phyloP scores from a whole-genome alignment of 2,888 invertebrate genomes.

The Eristalis tenax region DNA sequence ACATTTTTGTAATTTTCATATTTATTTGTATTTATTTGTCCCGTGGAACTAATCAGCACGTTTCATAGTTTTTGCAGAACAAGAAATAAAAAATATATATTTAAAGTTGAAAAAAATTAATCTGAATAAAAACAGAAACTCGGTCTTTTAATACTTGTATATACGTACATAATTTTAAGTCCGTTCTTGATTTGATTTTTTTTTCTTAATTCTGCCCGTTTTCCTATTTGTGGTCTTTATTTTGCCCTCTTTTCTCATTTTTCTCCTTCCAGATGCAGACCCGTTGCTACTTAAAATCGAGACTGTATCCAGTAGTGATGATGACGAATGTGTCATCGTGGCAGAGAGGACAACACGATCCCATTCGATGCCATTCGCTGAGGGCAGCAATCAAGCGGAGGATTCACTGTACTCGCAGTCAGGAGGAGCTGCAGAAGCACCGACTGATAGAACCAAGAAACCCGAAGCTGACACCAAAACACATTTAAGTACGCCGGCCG shows the following conservation, averaged over 20 bases:
- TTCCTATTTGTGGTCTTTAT: constrained; percentile 21
- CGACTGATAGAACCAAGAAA: constrained; percentile 20
- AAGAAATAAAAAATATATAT: constrained; percentile 30
- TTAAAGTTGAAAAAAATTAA: constrained; percentile 44
- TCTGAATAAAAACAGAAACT: constrained; percentile 3
- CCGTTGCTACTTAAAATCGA: background rate
- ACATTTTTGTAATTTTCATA: background rate
- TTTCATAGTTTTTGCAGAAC: constrained; percentile 4
- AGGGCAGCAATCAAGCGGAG: constrained; percentile 3
- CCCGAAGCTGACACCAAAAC: constrained; percentile 19
- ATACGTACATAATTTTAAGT: background rate
- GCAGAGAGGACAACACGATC: constrained; percentile 1
- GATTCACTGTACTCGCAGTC: background rate
- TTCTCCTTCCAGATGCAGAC: constrained; percentile 46
- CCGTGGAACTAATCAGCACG: background rate
- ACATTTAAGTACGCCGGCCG: constrained; percentile 15
- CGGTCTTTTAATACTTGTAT: background rate
- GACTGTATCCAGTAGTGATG: constrained; percentile 35
- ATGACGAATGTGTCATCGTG: constrained; percentile 26
- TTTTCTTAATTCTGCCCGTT: constrained; percentile 17
- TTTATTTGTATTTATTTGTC: background rate
- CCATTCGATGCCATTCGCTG: background rate
- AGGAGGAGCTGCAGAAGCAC: background rate
- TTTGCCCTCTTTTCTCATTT: constrained; percentile 50
- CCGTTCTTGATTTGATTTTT: background rate